A percentile compares a stretch with the other conserved stretches of the same genome.
phyloP scores from a whole-genome alignment of 2,888 invertebrate genomes.

The Lasius fuliginosus region DNA sequence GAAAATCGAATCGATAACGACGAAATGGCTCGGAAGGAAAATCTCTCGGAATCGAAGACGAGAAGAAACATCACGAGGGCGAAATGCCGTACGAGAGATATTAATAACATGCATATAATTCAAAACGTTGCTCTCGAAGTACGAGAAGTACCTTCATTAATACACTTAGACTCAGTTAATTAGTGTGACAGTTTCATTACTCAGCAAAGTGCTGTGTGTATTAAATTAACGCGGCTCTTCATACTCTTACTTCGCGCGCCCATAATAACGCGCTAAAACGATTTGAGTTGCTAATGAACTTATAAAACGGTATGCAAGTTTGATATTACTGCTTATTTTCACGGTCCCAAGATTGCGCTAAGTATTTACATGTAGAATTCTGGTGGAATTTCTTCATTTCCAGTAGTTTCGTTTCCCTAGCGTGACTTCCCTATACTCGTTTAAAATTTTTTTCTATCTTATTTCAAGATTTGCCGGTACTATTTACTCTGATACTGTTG shows the following conservation, averaged over 20 bases:
- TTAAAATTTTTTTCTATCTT: neutral
- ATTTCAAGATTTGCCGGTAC: neutral
- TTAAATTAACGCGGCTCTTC: constrained; percentile 54
- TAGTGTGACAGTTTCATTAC: constrained; percentile 56
- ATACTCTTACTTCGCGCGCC: constrained; percentile 33
- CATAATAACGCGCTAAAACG: constrained; percentile 53
- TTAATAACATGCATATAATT: constrained; percentile 45
- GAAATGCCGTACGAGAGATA: constrained; percentile 16
- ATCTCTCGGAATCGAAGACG: constrained; percentile 28
- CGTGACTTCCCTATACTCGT: neutral
- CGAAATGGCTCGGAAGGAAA: constrained; percentile 9
- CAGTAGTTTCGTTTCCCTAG: neutral
- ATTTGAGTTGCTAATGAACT: constrained; percentile 55
- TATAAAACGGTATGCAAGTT: constrained; percentile 51
- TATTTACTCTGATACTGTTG: neutral
- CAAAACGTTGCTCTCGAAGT: constrained; percentile 48
- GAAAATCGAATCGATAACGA: constrained; percentile 37
- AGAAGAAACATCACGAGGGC: neutral
- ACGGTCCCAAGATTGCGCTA: constrained; percentile 3
- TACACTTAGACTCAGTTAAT: constrained; percentile 55
- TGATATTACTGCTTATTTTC: constrained; percentile 53
- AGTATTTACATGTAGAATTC: constrained; percentile 10
- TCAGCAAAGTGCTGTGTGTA: constrained; percentile 54
- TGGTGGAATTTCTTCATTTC: neutral
- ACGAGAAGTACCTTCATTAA: constrained; percentile 53